phyloP scores from a whole-genome alignment of 2,888 invertebrate species.

The Cantharis lateralis region DNA sequence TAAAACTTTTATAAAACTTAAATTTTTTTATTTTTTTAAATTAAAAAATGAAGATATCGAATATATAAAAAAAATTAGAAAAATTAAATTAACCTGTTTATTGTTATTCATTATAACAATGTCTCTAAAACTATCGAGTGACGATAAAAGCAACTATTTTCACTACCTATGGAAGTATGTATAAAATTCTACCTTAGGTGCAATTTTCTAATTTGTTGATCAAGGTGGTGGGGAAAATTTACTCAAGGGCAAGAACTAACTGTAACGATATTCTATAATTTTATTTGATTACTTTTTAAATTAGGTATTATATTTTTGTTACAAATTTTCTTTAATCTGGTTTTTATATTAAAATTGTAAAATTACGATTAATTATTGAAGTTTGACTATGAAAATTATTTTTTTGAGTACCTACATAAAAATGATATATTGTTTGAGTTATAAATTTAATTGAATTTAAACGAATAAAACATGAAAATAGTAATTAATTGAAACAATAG shows the following conservation, averaged over 20 bases:
- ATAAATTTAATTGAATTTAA: neutral
- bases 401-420: neutral
- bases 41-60: neutral
- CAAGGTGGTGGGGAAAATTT: neutral
- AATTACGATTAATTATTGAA: too few species aligned
- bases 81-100: neutral
- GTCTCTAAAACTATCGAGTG: neutral
- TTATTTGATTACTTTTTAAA: neutral
- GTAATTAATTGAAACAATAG: neutral
- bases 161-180: neutral
- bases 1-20: neutral
- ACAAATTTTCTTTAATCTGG: neutral
- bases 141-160: neutral
- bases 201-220: neutral
- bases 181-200: neutral
- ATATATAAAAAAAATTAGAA: neutral
- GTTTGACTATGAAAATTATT: too few species aligned
- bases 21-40: neutral
- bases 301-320: neutral
- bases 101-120: neutral
- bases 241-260: neutral
- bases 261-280: neutral
- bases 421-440: neutral
- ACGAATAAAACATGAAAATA: neutral
- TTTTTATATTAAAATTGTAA: neutral